A percentile compares a stretch with the other conserved stretches of the same genome.
phyloP scores from a whole-genome alignment of 2,113 vertebrate species.

The Psilopogon haemacephalus region DNA sequence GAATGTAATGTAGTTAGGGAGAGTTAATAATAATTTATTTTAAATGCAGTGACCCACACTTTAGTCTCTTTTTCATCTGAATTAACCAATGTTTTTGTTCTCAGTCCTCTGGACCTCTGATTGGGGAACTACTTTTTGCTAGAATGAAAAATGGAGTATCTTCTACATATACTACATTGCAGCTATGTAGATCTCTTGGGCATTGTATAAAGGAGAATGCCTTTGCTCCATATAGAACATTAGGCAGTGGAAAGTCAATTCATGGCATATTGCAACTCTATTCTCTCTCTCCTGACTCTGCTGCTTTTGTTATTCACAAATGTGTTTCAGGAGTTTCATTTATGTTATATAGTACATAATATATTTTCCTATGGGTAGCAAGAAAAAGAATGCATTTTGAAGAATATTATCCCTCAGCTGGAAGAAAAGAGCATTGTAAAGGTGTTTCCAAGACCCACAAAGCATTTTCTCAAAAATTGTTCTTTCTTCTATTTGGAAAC shows the following conservation, averaged over 20 bases:
- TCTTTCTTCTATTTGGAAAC: background rate
- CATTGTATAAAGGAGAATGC: background rate
- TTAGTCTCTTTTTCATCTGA: background rate
- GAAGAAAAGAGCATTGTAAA: background rate
- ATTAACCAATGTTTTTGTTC: background rate
- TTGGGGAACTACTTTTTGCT: background rate
- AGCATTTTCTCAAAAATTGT: background rate
- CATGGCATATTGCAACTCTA: background rate
- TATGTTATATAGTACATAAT: background rate
- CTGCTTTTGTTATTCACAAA: background rate
- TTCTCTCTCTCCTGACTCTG: background rate
- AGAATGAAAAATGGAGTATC: background rate
- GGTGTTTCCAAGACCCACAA: background rate
- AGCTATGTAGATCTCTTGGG: background rate
- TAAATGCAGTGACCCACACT: background rate
- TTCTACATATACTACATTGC: background rate
- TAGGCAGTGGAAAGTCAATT: background rate
- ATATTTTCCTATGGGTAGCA: background rate
- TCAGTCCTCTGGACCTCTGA: background rate
- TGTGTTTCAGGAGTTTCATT: background rate
- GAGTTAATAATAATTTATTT: background rate
- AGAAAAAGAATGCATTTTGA: background rate
- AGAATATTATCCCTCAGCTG: background rate
- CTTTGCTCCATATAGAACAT: background rate
- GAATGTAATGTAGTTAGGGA: background rate